Evolutionary conservation across 1,140 invertebrate species (phyloP).

Genomic region (Drosophila sucinea): DNA sequence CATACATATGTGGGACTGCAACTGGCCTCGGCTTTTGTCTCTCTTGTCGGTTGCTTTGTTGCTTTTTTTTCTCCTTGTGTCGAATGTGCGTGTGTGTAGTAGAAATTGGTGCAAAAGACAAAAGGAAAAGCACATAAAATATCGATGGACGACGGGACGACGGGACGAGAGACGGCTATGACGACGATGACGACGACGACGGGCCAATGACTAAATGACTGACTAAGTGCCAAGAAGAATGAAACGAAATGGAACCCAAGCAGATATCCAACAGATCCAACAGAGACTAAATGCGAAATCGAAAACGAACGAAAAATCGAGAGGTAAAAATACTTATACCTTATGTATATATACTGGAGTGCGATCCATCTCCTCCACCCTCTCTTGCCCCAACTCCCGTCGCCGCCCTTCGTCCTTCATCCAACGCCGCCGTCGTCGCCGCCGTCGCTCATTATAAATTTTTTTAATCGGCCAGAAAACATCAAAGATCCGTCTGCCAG

Average conservation of each 20-base stretch:
- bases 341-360: slow-evolving; percentile 60
- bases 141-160: slow-evolving; percentile 43
- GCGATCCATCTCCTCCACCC: slow-evolving; percentile 46
- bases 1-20: slow-evolving; percentile 43
- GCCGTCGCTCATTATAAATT: slow-evolving; percentile 77
- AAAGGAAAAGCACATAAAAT: slow-evolving; percentile 75
- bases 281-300: slow-evolving; percentile 69
- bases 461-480: slow-evolving; percentile 77
- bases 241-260: slow-evolving; percentile 5
- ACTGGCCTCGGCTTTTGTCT: slow-evolving; percentile 29
- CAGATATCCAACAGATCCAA: slow-evolving; percentile 11
- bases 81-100: slow-evolving; percentile 60
- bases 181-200: slow-evolving; percentile 14
- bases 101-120: slow-evolving; percentile 80
- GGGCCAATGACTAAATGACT: slow-evolving; percentile 79
- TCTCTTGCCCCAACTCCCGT: slow-evolving; percentile 16
- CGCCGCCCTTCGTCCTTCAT: slow-evolving; percentile 21
- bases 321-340: slow-evolving; percentile 56
- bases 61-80: background rate
- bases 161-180: slow-evolving; percentile 26
- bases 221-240: slow-evolving; percentile 71
- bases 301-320: slow-evolving; percentile 68
- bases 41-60: background rate
- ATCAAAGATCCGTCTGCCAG: slow-evolving; percentile 74
- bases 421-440: slow-evolving; percentile 17